phyloP scores from a whole-genome alignment of 2,797 vertebrate genomes.

The Cossypha polioptera region DNA sequence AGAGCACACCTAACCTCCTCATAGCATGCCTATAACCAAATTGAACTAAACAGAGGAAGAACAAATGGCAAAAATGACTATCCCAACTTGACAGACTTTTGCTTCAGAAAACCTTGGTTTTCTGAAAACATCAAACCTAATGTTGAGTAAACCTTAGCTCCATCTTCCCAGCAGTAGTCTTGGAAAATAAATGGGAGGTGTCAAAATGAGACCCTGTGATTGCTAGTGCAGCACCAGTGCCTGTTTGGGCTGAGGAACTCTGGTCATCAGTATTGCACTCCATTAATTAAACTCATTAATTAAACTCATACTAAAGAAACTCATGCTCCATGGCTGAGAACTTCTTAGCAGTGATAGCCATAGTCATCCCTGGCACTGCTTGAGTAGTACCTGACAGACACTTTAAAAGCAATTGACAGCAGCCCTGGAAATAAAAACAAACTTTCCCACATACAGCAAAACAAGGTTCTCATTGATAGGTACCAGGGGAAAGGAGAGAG shows the following conservation, averaged over 20 bases:
- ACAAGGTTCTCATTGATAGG: neutral
- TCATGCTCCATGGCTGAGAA: neutral
- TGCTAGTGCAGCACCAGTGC: neutral
- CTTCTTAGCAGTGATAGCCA: neutral
- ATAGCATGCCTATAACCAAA: neutral
- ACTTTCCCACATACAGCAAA: neutral
- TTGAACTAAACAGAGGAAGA: neutral
- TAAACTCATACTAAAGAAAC: neutral
- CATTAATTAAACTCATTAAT: neutral
- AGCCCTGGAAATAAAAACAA: neutral
- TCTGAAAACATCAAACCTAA: neutral
- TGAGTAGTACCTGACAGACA: neutral
- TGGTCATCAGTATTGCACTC: neutral
- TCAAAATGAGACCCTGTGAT: neutral
- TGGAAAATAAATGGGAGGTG: neutral
- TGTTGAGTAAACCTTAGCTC: neutral
- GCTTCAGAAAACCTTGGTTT: neutral
- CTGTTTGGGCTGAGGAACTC: neutral
- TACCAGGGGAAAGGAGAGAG: neutral
- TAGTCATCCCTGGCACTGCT: neutral
- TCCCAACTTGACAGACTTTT: neutral
- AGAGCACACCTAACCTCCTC: neutral
- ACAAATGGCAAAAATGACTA: neutral
- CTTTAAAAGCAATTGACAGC: slow-evolving; percentile 9
- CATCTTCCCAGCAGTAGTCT: neutral